phyloP scores from a whole-genome alignment of 2,113 vertebrate species.

The Bothrops jararaca region DNA sequence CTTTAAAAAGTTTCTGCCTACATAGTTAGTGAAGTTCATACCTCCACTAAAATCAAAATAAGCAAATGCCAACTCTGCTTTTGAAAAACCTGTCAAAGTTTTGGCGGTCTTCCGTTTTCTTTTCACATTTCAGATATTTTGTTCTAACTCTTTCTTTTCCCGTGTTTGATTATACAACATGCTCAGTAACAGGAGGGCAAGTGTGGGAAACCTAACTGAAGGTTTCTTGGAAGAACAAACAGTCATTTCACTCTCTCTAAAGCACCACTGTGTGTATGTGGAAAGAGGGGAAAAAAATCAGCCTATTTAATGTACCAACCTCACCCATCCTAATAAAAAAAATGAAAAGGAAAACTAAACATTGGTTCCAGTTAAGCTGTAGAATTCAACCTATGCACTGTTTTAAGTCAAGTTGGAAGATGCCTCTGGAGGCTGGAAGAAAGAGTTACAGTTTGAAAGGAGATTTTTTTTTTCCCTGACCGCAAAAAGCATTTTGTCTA shows the following conservation, averaged over 20 bases:
- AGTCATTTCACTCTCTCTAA: conserved; percentile 2
- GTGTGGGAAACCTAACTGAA: background rate
- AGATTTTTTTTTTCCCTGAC: conserved; percentile 34
- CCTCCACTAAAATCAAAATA: conserved; percentile 27
- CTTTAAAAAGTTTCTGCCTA: conserved; percentile 30
- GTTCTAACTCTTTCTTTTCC: conserved; percentile 25
- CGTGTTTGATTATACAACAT: conserved; percentile 39
- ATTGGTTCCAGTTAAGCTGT: conserved; percentile 44
- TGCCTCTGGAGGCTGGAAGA: conserved; percentile 38
- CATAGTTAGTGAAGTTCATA: conserved; percentile 48
- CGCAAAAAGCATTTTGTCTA: conserved; percentile 60
- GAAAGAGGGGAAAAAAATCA: background rate
- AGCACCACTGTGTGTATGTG: background rate
- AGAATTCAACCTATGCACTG: background rate
- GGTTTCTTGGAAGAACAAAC: conserved; percentile 16
- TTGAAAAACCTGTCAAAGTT: conserved; percentile 31
- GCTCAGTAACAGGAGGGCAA: background rate
- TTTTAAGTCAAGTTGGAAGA: conserved; percentile 44
- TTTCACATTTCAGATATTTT: conserved; percentile 27
- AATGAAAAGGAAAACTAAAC: conserved; percentile 43
- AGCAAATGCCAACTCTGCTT: conserved; percentile 43
- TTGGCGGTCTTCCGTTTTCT: conserved; percentile 46
- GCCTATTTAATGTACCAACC: conserved; percentile 17
- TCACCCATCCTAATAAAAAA: conserved; percentile 38
- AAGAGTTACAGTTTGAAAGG: conserved; percentile 39